These are phyloP conservation scores for Pyrgus malvae DNA, from an alignment of 2,888 invertebrate genomes.

Conservation along the genomic window DNA sequence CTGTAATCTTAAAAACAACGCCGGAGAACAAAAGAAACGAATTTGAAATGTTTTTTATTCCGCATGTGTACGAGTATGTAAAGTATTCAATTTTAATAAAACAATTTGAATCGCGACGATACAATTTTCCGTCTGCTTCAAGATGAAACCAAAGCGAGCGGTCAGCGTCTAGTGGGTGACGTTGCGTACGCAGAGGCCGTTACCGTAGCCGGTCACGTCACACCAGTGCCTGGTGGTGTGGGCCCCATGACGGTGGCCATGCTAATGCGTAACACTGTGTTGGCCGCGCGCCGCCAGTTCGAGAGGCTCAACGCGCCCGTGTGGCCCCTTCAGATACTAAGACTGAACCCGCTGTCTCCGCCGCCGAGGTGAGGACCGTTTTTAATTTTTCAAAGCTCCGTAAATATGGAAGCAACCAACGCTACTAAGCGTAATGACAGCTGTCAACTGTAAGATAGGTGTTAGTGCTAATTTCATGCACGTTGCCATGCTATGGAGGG, in stretches of 20 bases:
- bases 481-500: too few relatives aligned
- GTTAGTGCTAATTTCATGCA: too few relatives aligned
- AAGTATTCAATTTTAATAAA: too few relatives aligned
- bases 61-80: too few relatives aligned
- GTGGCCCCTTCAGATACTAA: constrained; percentile 88
- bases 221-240: constrained; percentile 98
- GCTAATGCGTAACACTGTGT: constrained; percentile 97
- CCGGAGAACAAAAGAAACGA: too few relatives aligned
- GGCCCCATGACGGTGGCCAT: constrained; percentile 99
- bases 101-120: too few relatives aligned
- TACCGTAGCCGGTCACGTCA: constrained; percentile 92
- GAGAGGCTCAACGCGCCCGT: constrained; percentile 77
- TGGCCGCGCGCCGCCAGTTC: constrained; percentile 87
- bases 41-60: too few relatives aligned
- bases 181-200: constrained; percentile 92
- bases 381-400: background rate
- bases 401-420: too few relatives aligned
- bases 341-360: constrained; percentile 84
- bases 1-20: too few relatives aligned
- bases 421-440: too few relatives aligned
- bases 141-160: constrained; percentile 90
- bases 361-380: constrained; percentile 90
- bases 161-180: constrained; percentile 96
- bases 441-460: too few relatives aligned
- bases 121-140: background rate